Evolutionary conservation across 2,113 vertebrate species (phyloP).

Genomic region (Orientallactaga bullata): DNA sequence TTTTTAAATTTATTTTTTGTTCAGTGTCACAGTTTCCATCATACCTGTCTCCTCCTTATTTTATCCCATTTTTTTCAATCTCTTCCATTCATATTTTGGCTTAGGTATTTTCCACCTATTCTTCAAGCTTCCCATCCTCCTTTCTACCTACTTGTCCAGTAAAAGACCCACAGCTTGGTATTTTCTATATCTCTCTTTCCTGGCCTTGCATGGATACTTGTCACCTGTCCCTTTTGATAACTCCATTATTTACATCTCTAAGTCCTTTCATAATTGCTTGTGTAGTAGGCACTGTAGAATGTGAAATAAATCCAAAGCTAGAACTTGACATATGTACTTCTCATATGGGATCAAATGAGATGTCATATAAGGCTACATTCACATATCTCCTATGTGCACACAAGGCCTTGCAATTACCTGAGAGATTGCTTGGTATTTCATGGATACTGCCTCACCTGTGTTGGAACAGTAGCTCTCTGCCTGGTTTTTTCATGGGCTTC

Average conservation of each 20-base stretch:
- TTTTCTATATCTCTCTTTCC: neutral
- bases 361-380: neutral
- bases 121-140: neutral
- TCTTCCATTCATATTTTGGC: neutral
- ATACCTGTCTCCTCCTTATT: neutral
- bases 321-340: neutral
- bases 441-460: neutral
- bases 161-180: neutral
- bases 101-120: neutral
- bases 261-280: neutral
- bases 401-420: neutral
- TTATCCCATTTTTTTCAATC: neutral
- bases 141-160: neutral
- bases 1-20: neutral
- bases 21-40: neutral
- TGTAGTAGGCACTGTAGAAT: neutral
- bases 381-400: rapidly evolving
- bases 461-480: neutral
- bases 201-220: neutral
- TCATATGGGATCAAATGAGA: neutral
- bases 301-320: neutral
- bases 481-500: neutral
- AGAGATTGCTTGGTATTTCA: neutral
- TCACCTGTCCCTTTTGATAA: neutral
- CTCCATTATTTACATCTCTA: neutral